Conservation (phyloP, 2,113 vertebrate species). For the Theristicus caerulescens region DNA sequence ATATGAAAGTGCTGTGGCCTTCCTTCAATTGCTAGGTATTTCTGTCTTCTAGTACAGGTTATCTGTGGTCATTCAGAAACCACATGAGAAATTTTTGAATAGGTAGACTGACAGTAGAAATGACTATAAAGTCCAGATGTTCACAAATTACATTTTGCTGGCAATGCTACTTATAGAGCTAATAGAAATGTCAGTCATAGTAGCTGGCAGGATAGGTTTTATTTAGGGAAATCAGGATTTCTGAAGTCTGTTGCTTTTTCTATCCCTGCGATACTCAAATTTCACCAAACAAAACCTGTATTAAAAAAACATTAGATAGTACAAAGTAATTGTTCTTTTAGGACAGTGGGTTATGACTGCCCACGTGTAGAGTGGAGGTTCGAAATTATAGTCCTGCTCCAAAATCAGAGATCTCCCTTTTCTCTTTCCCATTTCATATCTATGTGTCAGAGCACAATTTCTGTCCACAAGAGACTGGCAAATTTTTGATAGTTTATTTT, state of each 20-base stretch:
- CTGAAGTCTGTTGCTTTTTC: not conserved
- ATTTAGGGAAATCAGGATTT: not conserved
- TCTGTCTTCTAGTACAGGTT: not conserved
- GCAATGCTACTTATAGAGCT: not conserved
- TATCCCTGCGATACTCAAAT: not conserved
- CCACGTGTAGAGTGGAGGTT: not conserved
- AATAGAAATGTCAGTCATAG: slow-evolving; percentile 28
- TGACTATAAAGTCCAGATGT: not conserved
- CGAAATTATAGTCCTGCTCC: not conserved
- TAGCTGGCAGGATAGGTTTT: not conserved
- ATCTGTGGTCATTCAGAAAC: not conserved
- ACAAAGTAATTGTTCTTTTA: not conserved
- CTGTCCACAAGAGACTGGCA: not conserved
- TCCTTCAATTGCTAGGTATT: not conserved
- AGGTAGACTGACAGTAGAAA: not conserved
- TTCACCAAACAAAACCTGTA: not conserved
- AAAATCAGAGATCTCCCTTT: not conserved
- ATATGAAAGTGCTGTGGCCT: not conserved
- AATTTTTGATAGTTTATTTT: not conserved
- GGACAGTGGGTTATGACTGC: not conserved
- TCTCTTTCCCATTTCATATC: not conserved
- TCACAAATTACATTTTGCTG: slow-evolving; percentile 17
- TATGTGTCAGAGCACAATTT: not conserved
- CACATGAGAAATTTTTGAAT: not conserved
- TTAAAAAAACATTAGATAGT: not conserved